phyloP scores from a whole-genome alignment of 2,113 vertebrate species.

The Rana temporaria region DNA sequence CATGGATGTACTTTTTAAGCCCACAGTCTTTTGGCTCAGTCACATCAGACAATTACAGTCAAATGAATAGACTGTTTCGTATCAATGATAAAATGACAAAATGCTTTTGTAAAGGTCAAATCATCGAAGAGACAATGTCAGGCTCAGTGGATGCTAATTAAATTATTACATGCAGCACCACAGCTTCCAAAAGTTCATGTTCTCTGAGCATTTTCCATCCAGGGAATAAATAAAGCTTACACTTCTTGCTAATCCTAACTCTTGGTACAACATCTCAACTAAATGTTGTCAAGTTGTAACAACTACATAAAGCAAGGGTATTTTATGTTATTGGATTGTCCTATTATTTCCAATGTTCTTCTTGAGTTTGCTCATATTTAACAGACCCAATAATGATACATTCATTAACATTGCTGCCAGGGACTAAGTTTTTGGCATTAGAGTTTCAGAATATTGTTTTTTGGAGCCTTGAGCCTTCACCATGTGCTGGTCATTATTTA shows the following conservation, averaged over 20 bases:
- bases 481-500: too few species aligned
- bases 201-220: slow-evolving; percentile 1
- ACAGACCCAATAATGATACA: too few species aligned
- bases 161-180: slow-evolving; percentile 38
- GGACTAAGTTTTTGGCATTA: too few species aligned
- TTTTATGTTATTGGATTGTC: neutral
- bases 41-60: slow-evolving; percentile 38
- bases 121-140: slow-evolving; percentile 48
- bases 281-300: neutral
- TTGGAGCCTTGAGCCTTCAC: too few species aligned
- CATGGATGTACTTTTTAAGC: slow-evolving; percentile 32
- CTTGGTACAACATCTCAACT: neutral
- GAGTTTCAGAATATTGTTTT: too few species aligned
- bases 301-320: neutral
- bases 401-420: too few species aligned
- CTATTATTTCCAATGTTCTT: neutral
- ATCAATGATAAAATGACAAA: slow-evolving; percentile 43
- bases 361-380: too few species aligned
- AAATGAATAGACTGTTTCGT: slow-evolving; percentile 45
- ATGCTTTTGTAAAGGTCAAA: slow-evolving; percentile 47
- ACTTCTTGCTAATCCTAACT: neutral
- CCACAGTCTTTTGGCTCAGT: slow-evolving; percentile 34
- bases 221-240: neutral
- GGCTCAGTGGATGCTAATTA: slow-evolving; percentile 34
- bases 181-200: slow-evolving; percentile 29